These are phyloP conservation scores for Tachypleus tridentatus DNA, from an alignment of 1,140 invertebrate genomes.

Conservation along the genomic window DNA sequence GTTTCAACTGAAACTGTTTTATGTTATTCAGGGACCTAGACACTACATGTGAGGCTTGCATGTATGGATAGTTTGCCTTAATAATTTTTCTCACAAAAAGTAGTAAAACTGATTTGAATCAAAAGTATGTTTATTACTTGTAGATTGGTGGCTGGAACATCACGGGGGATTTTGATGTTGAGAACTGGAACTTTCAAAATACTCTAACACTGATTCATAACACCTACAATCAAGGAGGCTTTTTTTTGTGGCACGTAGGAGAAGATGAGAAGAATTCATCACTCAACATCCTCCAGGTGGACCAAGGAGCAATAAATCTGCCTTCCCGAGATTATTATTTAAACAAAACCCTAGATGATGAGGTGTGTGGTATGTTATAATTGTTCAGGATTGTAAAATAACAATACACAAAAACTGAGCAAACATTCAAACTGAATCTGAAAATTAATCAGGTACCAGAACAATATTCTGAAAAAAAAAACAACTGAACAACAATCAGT, in stretches of 20 bases:
- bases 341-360: slow-evolving; percentile 55
- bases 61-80: no score
- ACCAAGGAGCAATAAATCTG: slow-evolving; percentile 79
- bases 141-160: slow-evolving; percentile 30
- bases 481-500: no score
- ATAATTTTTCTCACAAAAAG: no score
- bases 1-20: no score
- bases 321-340: slow-evolving; percentile 84
- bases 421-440: no score
- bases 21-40: no score
- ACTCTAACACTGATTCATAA: slow-evolving; percentile 70
- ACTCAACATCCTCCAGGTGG: slow-evolving; percentile 75
- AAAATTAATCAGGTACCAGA: no score
- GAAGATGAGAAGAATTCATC: slow-evolving; percentile 88
- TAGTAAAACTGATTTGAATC: no score
- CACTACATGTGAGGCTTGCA: no score
- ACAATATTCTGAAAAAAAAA: no score
- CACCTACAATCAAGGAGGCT: slow-evolving; percentile 69
- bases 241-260: slow-evolving; percentile 81
- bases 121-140: not conserved
- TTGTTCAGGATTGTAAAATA: no score
- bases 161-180: slow-evolving; percentile 34
- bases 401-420: no score
- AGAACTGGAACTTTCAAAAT: slow-evolving; percentile 60
- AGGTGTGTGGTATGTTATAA: slow-evolving; percentile 23